phyloP scores from a whole-genome alignment of 2,113 vertebrate genomes.

The Tautogolabrus adspersus region DNA sequence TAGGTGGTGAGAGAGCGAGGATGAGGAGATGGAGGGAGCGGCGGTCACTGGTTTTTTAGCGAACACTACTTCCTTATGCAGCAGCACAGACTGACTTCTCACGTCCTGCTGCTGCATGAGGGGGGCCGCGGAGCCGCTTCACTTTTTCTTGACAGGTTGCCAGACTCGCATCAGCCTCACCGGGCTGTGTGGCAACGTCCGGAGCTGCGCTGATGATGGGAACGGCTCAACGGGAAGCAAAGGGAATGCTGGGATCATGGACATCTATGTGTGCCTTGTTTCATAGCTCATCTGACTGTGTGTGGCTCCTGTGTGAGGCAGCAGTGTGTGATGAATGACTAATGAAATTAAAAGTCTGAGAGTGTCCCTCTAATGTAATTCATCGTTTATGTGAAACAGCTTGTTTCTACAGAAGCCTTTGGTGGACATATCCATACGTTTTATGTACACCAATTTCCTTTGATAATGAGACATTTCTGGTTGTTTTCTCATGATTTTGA shows the following conservation, averaged over 20 bases:
- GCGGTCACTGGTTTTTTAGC: constrained; percentile 22
- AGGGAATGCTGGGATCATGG: constrained; percentile 47
- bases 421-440: no score
- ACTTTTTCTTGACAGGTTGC: constrained; percentile 55
- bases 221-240: constrained; percentile 33
- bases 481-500: no score
- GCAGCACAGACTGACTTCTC: constrained; percentile 66
- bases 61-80: constrained; percentile 74
- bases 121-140: constrained; percentile 39
- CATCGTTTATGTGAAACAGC: not conserved
- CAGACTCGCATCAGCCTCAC: constrained; percentile 57
- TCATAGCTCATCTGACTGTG: constrained; percentile 35
- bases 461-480: no score
- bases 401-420: not conserved
- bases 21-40: constrained; percentile 46
- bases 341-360: constrained; percentile 8
- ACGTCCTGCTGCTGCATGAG: constrained; percentile 55
- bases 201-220: constrained; percentile 26
- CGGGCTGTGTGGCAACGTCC: constrained; percentile 41
- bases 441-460: no score
- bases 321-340: constrained; percentile 10
- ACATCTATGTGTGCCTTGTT: constrained; percentile 37
- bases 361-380: not conserved
- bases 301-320: constrained; percentile 36
- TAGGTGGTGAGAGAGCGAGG: constrained; percentile 60